Conservation (phyloP, 2,113 vertebrate genomes). For the Ursus arctos region DNA sequence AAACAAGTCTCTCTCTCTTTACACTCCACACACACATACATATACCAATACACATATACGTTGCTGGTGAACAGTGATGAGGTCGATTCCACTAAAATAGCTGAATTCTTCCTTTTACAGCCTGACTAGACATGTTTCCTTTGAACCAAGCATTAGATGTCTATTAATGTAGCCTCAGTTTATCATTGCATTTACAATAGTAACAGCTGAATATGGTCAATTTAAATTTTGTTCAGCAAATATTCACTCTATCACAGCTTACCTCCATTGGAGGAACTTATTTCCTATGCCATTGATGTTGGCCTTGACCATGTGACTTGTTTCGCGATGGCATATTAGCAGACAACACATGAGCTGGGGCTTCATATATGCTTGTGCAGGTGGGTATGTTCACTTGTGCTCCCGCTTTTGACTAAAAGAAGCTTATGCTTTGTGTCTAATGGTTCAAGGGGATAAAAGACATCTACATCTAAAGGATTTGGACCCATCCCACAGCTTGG, state of each 20-base stretch:
- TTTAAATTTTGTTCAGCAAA: not conserved
- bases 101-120: not conserved
- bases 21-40: not conserved
- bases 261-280: not conserved
- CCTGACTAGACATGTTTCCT: not conserved
- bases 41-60: not conserved
- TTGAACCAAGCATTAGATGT: not conserved
- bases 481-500: not conserved
- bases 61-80: not conserved
- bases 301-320: not conserved
- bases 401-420: not conserved
- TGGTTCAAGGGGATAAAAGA: not conserved
- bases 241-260: not conserved
- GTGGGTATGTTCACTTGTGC: not conserved
- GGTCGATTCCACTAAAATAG: not conserved
- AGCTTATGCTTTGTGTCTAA: not conserved
- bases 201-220: not conserved
- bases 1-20: not conserved
- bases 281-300: not conserved
- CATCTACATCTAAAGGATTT: not conserved
- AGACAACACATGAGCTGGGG: not conserved
- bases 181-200: not conserved
- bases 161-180: not conserved
- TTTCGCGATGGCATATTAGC: not conserved
- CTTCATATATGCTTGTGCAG: too few relatives aligned